These are phyloP conservation scores for Spea bombifrons DNA, from an alignment of 2,113 vertebrate species.

Conservation along the genomic window DNA sequence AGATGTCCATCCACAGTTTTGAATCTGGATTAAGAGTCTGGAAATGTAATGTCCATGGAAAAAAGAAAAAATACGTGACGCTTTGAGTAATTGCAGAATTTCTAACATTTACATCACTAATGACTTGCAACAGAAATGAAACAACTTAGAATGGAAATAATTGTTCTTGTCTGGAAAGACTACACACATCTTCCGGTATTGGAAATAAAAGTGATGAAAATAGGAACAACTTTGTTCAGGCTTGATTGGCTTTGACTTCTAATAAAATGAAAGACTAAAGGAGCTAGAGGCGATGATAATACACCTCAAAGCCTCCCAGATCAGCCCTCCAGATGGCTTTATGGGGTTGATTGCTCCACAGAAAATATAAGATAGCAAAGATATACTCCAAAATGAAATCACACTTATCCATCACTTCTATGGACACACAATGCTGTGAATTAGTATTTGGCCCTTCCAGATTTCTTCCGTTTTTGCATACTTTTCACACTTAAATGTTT, in stretches of 20 bases:
- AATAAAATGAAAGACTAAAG: slow-evolving; percentile 13
- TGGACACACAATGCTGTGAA: no score
- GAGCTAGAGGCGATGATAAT: background rate
- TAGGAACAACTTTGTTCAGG: slow-evolving; percentile 22
- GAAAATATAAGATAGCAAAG: no score
- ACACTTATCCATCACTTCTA: no score
- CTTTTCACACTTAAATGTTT: no score
- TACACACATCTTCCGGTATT: slow-evolving; percentile 26
- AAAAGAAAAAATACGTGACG: slow-evolving; percentile 11
- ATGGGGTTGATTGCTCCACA: no score
- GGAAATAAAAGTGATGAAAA: slow-evolving; percentile 34
- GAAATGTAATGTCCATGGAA: slow-evolving; percentile 22
- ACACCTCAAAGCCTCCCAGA: no score
- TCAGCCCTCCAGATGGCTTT: no score
- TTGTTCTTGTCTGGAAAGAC: slow-evolving; percentile 26
- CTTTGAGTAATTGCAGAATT: slow-evolving; percentile 31
- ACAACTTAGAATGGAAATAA: slow-evolving; percentile 35
- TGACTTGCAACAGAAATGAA: slow-evolving; percentile 31
- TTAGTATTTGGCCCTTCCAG: no score
- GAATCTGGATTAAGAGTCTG: slow-evolving; percentile 7
- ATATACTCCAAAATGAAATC: no score
- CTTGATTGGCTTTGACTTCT: background rate
- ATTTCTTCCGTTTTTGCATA: no score
- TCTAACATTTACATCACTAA: slow-evolving; percentile 33
- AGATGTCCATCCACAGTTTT: background rate